Conservation (phyloP, 2,888 invertebrate species). For the Leptinotarsa juncta region DNA sequence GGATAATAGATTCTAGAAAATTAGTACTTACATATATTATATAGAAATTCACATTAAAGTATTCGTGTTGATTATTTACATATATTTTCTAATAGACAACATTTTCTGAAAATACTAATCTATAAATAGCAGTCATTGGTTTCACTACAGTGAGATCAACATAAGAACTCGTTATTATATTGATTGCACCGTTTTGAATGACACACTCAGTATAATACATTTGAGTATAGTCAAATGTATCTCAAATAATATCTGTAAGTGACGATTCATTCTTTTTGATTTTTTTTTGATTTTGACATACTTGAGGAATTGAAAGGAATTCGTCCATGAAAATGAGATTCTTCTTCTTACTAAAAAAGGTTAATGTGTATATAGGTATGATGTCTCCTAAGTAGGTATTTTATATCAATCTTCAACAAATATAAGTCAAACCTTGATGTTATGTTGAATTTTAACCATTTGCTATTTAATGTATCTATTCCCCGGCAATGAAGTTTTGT, state of each 20-base stretch:
- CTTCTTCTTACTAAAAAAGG: no score
- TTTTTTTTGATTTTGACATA: no score
- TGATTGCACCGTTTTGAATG: conserved; percentile 35
- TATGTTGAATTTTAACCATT: no score
- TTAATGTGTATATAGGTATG: no score
- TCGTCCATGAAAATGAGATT: no score
- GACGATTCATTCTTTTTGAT: background rate
- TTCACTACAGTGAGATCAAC: conserved; percentile 41
- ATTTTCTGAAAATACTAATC: conserved; percentile 49
- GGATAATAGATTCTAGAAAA: conserved; percentile 19
- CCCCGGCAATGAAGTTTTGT: no score
- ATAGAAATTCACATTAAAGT: conserved; percentile 16
- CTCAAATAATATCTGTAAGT: background rate
- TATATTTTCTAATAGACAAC: conserved; percentile 53
- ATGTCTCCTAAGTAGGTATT: no score
- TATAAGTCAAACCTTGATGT: no score
- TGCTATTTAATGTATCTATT: no score
- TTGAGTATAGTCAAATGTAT: conserved; percentile 9
- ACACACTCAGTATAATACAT: conserved; percentile 15
- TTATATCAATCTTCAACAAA: no score
- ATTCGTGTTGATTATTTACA: conserved; percentile 47
- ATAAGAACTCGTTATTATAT: conserved; percentile 33
- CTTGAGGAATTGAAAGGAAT: no score
- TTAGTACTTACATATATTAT: conserved; percentile 22
- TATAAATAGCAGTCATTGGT: conserved; percentile 51